These are phyloP conservation scores for Drosophila birchii DNA, from an alignment of 2,888 invertebrate genomes.

Conservation along the genomic window DNA sequence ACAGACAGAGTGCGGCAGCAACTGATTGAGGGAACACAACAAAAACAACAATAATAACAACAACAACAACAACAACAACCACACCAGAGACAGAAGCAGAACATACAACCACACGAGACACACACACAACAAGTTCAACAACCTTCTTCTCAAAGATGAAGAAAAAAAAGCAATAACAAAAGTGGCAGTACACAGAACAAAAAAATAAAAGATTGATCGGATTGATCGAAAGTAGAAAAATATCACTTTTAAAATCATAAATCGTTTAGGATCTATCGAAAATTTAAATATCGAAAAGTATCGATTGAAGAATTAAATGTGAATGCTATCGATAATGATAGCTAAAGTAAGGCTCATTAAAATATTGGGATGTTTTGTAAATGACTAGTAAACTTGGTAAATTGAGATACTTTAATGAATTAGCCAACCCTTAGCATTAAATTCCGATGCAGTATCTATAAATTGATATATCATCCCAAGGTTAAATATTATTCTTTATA, in stretches of 20 bases:
- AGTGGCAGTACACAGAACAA: slow-evolving; percentile 12
- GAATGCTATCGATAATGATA: too few species aligned
- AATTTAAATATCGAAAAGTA: not conserved
- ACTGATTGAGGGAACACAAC: slow-evolving; percentile 76
- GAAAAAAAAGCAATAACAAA: slow-evolving; percentile 31
- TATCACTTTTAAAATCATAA: too few species aligned
- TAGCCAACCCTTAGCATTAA: too few species aligned
- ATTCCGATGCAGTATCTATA: not conserved
- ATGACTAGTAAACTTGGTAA: too few species aligned
- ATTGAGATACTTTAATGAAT: too few species aligned
- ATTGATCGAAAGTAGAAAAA: not conserved
- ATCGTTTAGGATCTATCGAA: not conserved
- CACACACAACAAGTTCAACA: slow-evolving; percentile 67
- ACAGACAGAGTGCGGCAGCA: slow-evolving; percentile 54
- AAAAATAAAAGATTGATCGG: not conserved
- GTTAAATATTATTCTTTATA: not conserved
- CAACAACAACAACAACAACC: slow-evolving; percentile 43
- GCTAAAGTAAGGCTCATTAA: too few species aligned
- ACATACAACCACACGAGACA: slow-evolving; percentile 28
- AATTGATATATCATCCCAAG: not conserved
- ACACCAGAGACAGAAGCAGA: slow-evolving; percentile 35
- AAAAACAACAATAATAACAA: slow-evolving; percentile 52
- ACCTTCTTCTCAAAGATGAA: slow-evolving; percentile 59
- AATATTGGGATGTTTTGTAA: too few species aligned
- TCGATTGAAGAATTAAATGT: not conserved